Conservation (phyloP, 1,140 invertebrate genomes). For the Pseudomyrmex pallidus region DNA sequence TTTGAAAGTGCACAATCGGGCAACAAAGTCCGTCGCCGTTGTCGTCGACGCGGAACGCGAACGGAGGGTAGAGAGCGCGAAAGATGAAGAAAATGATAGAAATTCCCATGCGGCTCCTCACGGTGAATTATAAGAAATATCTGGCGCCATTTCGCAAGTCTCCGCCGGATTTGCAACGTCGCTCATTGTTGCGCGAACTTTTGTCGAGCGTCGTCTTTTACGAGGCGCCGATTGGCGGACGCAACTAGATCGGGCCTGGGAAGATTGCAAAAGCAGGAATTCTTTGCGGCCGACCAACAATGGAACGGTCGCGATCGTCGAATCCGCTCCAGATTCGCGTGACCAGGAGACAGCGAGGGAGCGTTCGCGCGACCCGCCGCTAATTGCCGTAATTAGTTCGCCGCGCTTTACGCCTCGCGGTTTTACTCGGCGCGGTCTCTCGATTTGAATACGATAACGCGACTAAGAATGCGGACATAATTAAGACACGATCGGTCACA, state of each 20-base stretch:
- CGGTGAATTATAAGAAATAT: conserved; percentile 73
- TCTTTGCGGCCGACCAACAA: conserved; percentile 76
- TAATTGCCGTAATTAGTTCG: conserved; percentile 56
- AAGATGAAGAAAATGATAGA: conserved; percentile 57
- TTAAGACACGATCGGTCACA: not conserved
- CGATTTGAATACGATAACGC: conserved; percentile 39
- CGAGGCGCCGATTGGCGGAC: conserved; percentile 68
- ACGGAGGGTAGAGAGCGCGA: conserved; percentile 23
- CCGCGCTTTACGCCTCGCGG: not conserved
- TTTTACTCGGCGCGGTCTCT: not conserved
- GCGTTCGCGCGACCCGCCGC: conserved; percentile 41
- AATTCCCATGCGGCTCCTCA: conserved; percentile 47
- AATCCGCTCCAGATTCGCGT: conserved; percentile 75
- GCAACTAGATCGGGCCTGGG: conserved; percentile 76
- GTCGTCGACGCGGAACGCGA: conserved; percentile 34
- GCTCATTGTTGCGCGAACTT: conserved; percentile 73
- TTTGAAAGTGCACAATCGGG: conserved; percentile 34
- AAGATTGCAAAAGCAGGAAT: conserved; percentile 81
- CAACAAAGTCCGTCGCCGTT: not conserved
- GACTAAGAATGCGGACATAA: conserved; percentile 19
- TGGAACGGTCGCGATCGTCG: conserved; percentile 76
- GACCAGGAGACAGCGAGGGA: conserved; percentile 37
- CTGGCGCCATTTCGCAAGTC: conserved; percentile 71
- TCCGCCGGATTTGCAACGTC: conserved; percentile 70
- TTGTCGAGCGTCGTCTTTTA: conserved; percentile 71